Evolutionary conservation across 2,888 invertebrate species (phyloP).

Genomic region (Leucoma salicis): DNA sequence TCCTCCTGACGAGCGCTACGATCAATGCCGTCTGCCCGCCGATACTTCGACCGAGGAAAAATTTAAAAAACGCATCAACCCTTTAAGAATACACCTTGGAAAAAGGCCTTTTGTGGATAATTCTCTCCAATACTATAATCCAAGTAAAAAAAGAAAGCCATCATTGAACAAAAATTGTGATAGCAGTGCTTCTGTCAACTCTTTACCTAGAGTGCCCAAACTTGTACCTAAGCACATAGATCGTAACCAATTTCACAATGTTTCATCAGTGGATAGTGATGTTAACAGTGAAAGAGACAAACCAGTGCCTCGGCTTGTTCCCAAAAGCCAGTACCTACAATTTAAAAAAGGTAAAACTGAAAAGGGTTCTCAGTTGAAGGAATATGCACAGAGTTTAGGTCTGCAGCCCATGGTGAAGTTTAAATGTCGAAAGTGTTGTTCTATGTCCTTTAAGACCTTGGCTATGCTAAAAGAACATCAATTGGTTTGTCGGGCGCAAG

Average conservation of each 20-base stretch:
- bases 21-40: conserved; percentile 44
- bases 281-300: conserved; percentile 66
- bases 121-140: conserved; percentile 58
- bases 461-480: conserved; percentile 87
- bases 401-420: conserved; percentile 87
- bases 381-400: conserved; percentile 88
- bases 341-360: conserved; percentile 73
- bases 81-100: conserved; percentile 72
- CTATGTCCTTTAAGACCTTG: conserved; percentile 85
- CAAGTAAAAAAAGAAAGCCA: conserved; percentile 63
- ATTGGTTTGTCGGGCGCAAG: conserved; percentile 81
- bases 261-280: conserved; percentile 46
- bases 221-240: conserved; percentile 65
- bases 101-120: conserved; percentile 77
- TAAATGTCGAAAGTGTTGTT: conserved; percentile 88
- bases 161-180: conserved; percentile 58
- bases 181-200: conserved; percentile 42
- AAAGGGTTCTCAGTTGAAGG: conserved; percentile 71
- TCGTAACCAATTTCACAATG: conserved; percentile 62
- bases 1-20: conserved; percentile 43
- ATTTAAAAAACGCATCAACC: conserved; percentile 68
- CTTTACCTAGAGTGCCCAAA: conserved; percentile 62
- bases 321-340: conserved; percentile 71
- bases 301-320: conserved; percentile 73
- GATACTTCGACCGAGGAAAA: conserved; percentile 59